Base-by-base conservation (phyloP, 2,113 vertebrate species). In the Dendrocopos noguchii region DNA sequence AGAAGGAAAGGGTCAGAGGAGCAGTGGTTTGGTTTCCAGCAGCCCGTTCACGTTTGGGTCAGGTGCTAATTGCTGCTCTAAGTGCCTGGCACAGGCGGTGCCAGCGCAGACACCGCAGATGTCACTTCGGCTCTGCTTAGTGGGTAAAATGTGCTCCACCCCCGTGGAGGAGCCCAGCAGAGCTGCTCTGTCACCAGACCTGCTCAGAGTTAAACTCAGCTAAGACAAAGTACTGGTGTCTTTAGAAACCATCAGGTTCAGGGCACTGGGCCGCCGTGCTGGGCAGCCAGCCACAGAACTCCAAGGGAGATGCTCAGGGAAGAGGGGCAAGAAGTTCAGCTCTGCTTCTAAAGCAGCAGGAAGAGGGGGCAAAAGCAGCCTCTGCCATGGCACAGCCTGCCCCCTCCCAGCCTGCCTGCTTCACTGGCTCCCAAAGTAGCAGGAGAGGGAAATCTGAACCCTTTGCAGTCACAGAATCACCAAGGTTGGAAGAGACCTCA, bases 361-460 rank as follows among this genome's bases (percentile, higher is more conserved):
- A 61, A 70, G 28, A n/a, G 36, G 5, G 25, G 33, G 70, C 33
- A n/a, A 92, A 89, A 82, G 8, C 24, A 80, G 63, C 44, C 16
- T 76, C 71, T 87, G 60, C 84, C 70, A 60, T 57, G 80, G 82
- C 4, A 11, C 34, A 61, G 3, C 3, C 0, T 5, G 11, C 29
- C 63, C 53, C 0, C 0, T 33, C 61, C 0, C 1, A 88, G 50
- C 46, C 72, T 22, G 59, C 18, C 1, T 0, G 0, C 12, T 15
- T 71, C 1, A 1, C 53, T 80, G 10, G 1, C 36, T 59, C 20
- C 68, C 8, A 33, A 57, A 87, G 39, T 14, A 70, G 59, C 5
- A 16, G 64, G 34, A 82, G 42, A 57, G 17, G 74, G 74, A 63
- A 89, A 80, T 7, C 1, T 3, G 81, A 82, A 82, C 59, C 64